Conservation (phyloP, 2,113 vertebrate species). For the Scatophagus argus region DNA sequence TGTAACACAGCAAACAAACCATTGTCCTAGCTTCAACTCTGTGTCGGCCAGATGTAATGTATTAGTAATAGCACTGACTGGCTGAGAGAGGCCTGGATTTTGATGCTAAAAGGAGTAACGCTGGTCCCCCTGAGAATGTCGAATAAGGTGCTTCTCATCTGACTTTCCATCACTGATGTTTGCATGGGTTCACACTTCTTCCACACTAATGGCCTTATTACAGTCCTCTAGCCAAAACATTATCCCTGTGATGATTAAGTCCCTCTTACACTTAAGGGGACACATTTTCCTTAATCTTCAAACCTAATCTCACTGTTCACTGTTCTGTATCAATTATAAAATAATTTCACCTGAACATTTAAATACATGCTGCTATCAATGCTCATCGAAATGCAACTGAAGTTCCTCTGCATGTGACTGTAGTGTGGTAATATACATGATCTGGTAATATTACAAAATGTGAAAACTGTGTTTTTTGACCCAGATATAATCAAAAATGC, state of each 20-base stretch:
- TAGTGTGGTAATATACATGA: neutral
- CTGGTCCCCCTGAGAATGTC: conserved; percentile 27
- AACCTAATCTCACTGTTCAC: neutral
- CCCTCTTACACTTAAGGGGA: too few species aligned
- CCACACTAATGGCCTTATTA: conserved; percentile 11
- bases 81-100: conserved; percentile 42
- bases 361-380: neutral
- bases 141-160: conserved; percentile 20
- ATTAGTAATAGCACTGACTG: conserved; percentile 54
- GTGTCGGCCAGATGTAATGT: conserved; percentile 27
- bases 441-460: neutral
- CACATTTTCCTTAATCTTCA: neutral
- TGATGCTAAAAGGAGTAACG: conserved; percentile 44
- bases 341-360: neutral
- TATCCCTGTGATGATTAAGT: neutral
- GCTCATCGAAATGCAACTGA: neutral
- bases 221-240: conserved; percentile 1
- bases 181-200: conserved; percentile 22
- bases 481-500: neutral
- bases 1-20: neutral
- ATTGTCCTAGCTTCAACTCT: conserved; percentile 23
- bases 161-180: conserved; percentile 26
- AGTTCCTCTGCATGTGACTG: neutral
- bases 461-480: conserved; percentile 10
- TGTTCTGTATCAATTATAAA: neutral